Base-by-base conservation (phyloP, 2,888 invertebrate species). In the Netelia fuscicornis region DNA sequence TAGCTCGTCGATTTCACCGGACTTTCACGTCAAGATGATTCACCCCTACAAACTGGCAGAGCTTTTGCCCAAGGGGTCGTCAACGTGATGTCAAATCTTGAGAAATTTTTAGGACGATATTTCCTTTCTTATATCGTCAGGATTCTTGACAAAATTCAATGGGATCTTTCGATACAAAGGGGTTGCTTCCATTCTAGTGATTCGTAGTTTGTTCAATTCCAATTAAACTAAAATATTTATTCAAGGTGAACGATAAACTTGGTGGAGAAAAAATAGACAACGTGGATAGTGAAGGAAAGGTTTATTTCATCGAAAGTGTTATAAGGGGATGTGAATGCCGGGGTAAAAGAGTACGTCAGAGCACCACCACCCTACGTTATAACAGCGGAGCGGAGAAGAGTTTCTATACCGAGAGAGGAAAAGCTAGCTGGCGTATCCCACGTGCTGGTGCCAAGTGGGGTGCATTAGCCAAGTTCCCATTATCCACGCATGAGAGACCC, bases 381-480 rank as follows among this genome's bases (percentile, higher is more conserved):
- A 44, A 37, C 60, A 44, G 75, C 56, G 58, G 25, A 64, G 30
- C 54, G 6, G 64, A 81, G 81, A 83, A 84, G 85, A 83, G 81
- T 85, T 83, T 81, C 60, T 62, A 42, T 65, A 65, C 5, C 56
- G 52, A 56, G 52, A 62, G 65, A 42, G 75, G 83, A 85, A 80
- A 85, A 80, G 85, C 81, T 84, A 88, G 89, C 89, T 89, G 88
- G 87, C 87, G 90, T 90, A 91, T 81, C 91, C 89, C 90, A 91
- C 90, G 91, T 90, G 80, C 60, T 76, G 89, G 90, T 91, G 91
- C 91, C 92, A 92, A 92, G 91, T 92, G 86, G 86, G 92, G 92
- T 92, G 93, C 93, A 93, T 93, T 93, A 93, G 93, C 92, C 91
- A 90, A 92, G 90, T 91, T 91, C 89, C 93, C 93, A 93, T 93